Conservation (phyloP, 2,888 invertebrate genomes). For the Doris montereyensis region DNA sequence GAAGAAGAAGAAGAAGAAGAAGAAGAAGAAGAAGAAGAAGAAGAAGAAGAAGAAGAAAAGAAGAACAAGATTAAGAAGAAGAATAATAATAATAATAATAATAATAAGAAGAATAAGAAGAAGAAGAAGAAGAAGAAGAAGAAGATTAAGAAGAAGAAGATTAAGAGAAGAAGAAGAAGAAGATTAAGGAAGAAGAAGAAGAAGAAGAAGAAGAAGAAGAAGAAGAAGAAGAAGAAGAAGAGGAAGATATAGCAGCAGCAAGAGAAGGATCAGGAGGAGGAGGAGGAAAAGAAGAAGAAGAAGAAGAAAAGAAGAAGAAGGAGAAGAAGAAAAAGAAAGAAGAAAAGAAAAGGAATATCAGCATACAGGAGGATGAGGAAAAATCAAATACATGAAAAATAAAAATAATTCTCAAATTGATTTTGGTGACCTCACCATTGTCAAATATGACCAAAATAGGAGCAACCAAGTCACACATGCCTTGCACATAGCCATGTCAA, state of each 20-base stretch:
- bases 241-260: background rate
- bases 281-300: background rate
- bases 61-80: too few species aligned
- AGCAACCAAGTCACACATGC: slow-evolving; percentile 96
- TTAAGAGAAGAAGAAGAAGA: too few species aligned
- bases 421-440: slow-evolving; percentile 76
- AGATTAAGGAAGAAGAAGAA: too few species aligned
- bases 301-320: too few species aligned
- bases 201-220: background rate
- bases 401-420: too few species aligned
- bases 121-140: too few species aligned
- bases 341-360: background rate
- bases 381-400: too few species aligned
- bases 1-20: background rate
- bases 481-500: slow-evolving; percentile 95
- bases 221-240: background rate
- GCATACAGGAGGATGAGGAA: background rate
- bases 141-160: too few species aligned
- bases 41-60: background rate
- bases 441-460: slow-evolving; percentile 92
- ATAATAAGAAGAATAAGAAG: too few species aligned
- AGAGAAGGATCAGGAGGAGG: background rate
- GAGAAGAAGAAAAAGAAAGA: background rate
- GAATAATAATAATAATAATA: too few species aligned
- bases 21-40: background rate